Evolutionary conservation across 2,888 invertebrate genomes (phyloP).

Genomic region (Pristionchus mayeri): DNA sequence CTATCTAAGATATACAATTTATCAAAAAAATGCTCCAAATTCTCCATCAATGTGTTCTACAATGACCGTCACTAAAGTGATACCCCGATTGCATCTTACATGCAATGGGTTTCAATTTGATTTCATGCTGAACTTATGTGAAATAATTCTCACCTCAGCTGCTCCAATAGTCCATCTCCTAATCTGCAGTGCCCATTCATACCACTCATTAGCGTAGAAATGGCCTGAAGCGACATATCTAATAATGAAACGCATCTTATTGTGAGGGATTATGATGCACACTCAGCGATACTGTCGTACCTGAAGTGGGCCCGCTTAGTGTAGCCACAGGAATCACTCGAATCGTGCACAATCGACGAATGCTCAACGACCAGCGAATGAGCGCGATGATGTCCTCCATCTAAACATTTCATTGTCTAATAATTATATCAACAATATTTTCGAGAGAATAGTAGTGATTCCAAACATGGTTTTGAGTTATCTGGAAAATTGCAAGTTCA

Average conservation of each 20-base stretch:
- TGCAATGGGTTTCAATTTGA: too few species aligned
- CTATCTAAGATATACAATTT: background rate
- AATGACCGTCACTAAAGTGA: too few species aligned
- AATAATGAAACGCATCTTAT: too few species aligned
- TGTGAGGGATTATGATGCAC: too few species aligned
- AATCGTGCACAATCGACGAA: conserved; percentile 53
- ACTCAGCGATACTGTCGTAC: background rate
- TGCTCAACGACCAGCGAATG: conserved; percentile 57
- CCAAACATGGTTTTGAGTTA: too few species aligned
- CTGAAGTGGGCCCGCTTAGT: conserved; percentile 52
- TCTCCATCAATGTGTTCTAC: too few species aligned
- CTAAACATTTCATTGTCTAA: conserved; percentile 10
- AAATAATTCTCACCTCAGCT: conserved; percentile 50
- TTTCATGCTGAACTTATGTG: too few species aligned
- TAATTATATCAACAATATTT: background rate
- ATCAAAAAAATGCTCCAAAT: background rate
- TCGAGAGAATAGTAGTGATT: too few species aligned
- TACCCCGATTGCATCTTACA: too few species aligned
- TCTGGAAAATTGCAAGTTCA: conserved; percentile 37
- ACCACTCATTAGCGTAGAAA: conserved; percentile 51
- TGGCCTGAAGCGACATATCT: conserved; percentile 10
- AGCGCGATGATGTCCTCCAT: conserved; percentile 59
- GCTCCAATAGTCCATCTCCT: conserved; percentile 59
- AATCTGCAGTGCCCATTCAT: conserved; percentile 60
- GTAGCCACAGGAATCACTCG: conserved; percentile 57